phyloP scores from a whole-genome alignment of 2,797 vertebrate species.

The Pipistrellus pygmaeus region DNA sequence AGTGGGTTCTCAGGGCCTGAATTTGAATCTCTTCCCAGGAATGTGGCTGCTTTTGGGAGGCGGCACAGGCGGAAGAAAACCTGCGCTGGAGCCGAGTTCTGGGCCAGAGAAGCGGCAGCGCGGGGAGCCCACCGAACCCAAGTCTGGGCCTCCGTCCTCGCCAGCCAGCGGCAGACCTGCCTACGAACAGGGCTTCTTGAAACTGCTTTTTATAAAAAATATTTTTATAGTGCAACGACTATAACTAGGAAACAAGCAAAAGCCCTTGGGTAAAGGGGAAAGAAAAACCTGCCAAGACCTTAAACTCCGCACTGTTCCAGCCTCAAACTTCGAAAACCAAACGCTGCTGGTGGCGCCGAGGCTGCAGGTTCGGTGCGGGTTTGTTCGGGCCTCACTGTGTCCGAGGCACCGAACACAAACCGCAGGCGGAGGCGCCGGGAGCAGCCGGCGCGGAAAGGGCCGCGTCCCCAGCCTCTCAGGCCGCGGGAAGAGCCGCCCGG shows the following conservation, averaged over 20 bases:
- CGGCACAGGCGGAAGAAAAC: background rate
- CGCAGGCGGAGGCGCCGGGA: constrained; percentile 65
- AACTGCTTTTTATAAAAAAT: constrained; percentile 73
- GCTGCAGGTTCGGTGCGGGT: background rate
- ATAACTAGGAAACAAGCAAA: constrained; percentile 75
- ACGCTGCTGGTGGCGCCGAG: background rate
- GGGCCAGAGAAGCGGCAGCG: background rate
- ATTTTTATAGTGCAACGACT: constrained; percentile 78
- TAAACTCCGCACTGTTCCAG: constrained; percentile 66
- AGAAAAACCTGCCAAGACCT: constrained; percentile 60
- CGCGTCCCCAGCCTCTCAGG: background rate
- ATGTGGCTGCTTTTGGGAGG: background rate
- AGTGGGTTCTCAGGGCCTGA: background rate
- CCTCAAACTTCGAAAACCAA: constrained; percentile 68
- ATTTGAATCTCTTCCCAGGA: background rate
- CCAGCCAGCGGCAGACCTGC: background rate
- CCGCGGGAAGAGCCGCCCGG: too few relatives aligned
- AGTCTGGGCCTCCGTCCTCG: background rate
- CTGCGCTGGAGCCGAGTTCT: rapidly evolving
- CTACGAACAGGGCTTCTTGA: constrained; percentile 74
- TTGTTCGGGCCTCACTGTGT: constrained; percentile 60
- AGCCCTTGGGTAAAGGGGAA: constrained; percentile 74
- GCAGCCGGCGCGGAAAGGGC: constrained; percentile 42
- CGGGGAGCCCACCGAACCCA: background rate
- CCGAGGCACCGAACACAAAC: constrained; percentile 70